Evolutionary conservation across 2,113 vertebrate genomes (phyloP).

Genomic region (Cryptomyrus ogoouensis): DNA sequence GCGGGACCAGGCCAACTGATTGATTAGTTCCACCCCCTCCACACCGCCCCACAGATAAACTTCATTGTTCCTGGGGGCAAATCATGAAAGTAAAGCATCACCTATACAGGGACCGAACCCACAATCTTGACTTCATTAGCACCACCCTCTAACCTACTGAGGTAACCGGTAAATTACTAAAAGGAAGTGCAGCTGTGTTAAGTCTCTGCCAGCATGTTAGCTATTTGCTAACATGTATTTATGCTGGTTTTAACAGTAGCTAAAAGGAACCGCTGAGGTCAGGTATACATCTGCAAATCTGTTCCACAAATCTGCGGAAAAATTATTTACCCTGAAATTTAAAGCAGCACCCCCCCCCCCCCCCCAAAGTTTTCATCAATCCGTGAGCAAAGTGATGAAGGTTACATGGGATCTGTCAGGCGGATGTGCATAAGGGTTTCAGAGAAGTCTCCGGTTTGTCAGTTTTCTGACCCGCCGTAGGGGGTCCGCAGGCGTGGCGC

Average conservation of each 20-base stretch:
- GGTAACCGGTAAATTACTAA: neutral
- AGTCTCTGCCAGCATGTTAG: neutral
- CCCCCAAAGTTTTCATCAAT: neutral
- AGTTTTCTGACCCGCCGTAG: conserved; percentile 60
- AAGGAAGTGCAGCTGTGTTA: neutral
- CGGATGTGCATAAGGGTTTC: conserved; percentile 49
- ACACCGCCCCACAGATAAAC: neutral
- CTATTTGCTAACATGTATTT: neutral
- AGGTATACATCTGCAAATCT: neutral
- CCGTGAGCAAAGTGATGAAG: conserved; percentile 38
- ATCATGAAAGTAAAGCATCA: neutral
- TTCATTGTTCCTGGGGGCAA: neutral
- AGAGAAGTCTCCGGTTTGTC: conserved; percentile 58
- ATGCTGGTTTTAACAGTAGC: neutral
- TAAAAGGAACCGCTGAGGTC: neutral
- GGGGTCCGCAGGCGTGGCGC: conserved; percentile 38
- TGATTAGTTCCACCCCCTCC: too few relatives aligned
- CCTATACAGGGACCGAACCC: neutral
- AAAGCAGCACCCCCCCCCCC: neutral
- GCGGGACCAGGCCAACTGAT: too few relatives aligned
- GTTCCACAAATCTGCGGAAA: neutral
- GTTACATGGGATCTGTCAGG: conserved; percentile 39
- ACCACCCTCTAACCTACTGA: neutral
- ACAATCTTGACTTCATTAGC: neutral
- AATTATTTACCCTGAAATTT: neutral